Conservation (phyloP, 2,888 invertebrate species). For the Petrolisthes manimaculis region DNA sequence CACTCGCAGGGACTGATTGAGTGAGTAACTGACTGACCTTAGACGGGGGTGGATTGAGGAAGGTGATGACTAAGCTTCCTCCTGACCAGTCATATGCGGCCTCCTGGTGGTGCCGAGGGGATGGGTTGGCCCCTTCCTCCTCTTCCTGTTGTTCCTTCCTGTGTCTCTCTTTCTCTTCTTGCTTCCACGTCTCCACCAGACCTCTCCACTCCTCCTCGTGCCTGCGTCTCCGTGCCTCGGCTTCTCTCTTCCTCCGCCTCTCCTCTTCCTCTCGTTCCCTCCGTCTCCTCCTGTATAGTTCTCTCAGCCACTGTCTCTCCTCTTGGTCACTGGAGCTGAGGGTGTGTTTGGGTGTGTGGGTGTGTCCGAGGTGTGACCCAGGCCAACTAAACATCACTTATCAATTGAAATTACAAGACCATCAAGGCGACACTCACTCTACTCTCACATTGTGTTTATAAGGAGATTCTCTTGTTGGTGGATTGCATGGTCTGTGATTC, state of each 20-base stretch:
- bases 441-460: too few relatives aligned
- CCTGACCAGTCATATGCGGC: conserved; percentile 42
- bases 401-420: too few relatives aligned
- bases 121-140: not conserved
- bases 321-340: conserved; percentile 16
- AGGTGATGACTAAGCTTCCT: conserved; percentile 42
- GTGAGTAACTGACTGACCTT: conserved; percentile 30
- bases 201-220: conserved; percentile 39
- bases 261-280: conserved; percentile 39
- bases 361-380: not conserved
- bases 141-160: conserved; percentile 21
- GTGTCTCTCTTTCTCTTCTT: conserved; percentile 30
- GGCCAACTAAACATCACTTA: not conserved
- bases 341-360: not conserved
- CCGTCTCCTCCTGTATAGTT: conserved; percentile 16
- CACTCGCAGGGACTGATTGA: too few relatives aligned
- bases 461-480: too few relatives aligned
- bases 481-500: too few relatives aligned
- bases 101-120: conserved; percentile 2
- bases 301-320: conserved; percentile 31
- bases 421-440: too few relatives aligned
- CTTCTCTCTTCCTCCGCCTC: conserved; percentile 30
- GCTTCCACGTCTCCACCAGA: conserved; percentile 32
- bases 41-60: conserved; percentile 33
- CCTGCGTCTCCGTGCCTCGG: conserved; percentile 9